A percentile compares a stretch with the other conserved stretches of the same genome.
Conservation (phyloP, 1,140 invertebrate genomes). For the Apis cerana region DNA sequence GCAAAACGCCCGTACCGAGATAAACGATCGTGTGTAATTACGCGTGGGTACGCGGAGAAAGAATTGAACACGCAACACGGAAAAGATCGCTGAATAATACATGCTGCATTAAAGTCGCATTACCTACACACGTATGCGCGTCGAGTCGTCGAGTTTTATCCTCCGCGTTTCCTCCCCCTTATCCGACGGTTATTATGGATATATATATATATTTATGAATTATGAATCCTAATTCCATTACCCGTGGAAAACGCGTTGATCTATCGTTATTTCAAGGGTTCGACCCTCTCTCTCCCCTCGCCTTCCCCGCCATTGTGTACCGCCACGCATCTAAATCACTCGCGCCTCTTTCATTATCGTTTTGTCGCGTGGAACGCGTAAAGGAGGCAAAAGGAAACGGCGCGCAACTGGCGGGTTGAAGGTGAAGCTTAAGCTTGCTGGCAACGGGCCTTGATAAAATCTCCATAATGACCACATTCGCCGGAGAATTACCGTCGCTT, state of each 20-base stretch:
- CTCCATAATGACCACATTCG: conserved; percentile 75
- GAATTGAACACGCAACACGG: not conserved
- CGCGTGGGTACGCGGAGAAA: conserved; percentile 44
- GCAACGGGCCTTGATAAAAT: conserved; percentile 76
- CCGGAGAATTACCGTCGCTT: conserved; percentile 72
- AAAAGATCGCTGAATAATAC: conserved; percentile 65
- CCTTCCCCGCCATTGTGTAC: not conserved
- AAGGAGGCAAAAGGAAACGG: conserved; percentile 57
- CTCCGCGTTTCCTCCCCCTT: not conserved
- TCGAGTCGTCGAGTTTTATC: conserved; percentile 52
- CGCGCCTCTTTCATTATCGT: conserved; percentile 42
- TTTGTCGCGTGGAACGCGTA: conserved; percentile 20
- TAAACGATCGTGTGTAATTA: conserved; percentile 57
- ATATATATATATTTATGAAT: conserved; percentile 10
- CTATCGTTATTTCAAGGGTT: conserved; percentile 9
- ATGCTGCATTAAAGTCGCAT: conserved; percentile 64
- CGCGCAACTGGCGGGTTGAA: conserved; percentile 62
- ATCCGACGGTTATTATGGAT: too few species aligned
- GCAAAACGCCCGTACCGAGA: conserved; percentile 2
- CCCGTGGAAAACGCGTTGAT: conserved; percentile 8
- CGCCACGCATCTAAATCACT: conserved; percentile 27
- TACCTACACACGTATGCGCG: conserved; percentile 61
- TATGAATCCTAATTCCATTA: conserved; percentile 32
- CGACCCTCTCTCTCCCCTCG: not conserved
- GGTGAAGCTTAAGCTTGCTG: conserved; percentile 66